Evolutionary conservation across 2,888 invertebrate genomes (phyloP).

Genomic region (Napeogenes sylphis): DNA sequence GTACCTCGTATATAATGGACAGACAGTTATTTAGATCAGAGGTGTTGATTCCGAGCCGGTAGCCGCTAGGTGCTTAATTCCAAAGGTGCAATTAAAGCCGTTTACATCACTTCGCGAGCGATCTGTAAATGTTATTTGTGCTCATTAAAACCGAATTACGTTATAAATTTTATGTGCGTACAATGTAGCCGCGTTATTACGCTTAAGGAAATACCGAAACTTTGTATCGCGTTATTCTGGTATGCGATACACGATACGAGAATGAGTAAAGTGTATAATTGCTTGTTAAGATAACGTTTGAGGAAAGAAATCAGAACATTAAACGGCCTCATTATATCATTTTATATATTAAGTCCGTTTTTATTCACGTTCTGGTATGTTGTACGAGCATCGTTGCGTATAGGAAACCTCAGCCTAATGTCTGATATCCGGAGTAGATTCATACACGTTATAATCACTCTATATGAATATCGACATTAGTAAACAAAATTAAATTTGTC

Average conservation of each 20-base stretch:
- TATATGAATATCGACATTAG: slow-evolving; percentile 56
- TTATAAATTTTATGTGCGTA: slow-evolving; percentile 65
- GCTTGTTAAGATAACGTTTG: slow-evolving; percentile 21
- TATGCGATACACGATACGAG: slow-evolving; percentile 28
- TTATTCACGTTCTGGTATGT: neutral
- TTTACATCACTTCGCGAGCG: slow-evolving; percentile 66
- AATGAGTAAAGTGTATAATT: slow-evolving; percentile 20
- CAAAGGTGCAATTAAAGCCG: slow-evolving; percentile 62
- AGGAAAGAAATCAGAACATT: slow-evolving; percentile 13
- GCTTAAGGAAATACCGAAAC: slow-evolving; percentile 54
- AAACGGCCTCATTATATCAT: neutral
- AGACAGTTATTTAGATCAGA: slow-evolving; percentile 43
- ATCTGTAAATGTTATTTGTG: slow-evolving; percentile 69
- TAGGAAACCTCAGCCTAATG: neutral
- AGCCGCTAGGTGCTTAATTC: slow-evolving; percentile 47
- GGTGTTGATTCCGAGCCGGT: slow-evolving; percentile 60
- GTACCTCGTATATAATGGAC: slow-evolving; percentile 41
- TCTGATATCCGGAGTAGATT: neutral
- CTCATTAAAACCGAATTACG: slow-evolving; percentile 67
- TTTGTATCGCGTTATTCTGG: slow-evolving; percentile 45
- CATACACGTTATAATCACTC: slow-evolving; percentile 39
- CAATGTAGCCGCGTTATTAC: slow-evolving; percentile 54
- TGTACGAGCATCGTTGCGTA: neutral
- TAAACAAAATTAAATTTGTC: slow-evolving; percentile 74
- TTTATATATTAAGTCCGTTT: neutral